A percentile compares a stretch with the other conserved stretches of the same genome.
phyloP scores from a whole-genome alignment of 1,140 invertebrate genomes.

The Drosophila grimshawi region DNA sequence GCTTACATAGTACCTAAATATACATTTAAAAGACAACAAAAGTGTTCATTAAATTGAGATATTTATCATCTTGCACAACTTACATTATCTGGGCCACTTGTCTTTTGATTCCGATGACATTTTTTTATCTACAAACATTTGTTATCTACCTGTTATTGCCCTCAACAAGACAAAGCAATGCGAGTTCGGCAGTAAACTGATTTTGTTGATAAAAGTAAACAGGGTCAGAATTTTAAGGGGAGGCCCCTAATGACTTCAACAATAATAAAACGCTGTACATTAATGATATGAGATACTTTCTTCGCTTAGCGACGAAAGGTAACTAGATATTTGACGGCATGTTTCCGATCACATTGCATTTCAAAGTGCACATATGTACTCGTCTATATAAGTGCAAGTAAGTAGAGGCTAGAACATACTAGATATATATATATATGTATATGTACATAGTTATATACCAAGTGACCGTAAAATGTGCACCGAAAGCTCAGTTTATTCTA shows the following conservation, averaged over 20 bases:
- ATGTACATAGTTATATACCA: constrained; percentile 3
- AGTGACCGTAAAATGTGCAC: constrained; percentile 20
- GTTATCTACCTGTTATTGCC: not conserved
- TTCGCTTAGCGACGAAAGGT: constrained; percentile 3
- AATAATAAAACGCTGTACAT: not conserved
- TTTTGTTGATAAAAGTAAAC: not conserved
- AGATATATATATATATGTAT: constrained; percentile 4
- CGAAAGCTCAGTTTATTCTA: constrained; percentile 28
- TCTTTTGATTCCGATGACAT: not conserved
- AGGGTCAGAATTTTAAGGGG: not conserved
- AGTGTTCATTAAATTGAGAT: too few relatives aligned
- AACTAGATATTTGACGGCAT: constrained; percentile 30
- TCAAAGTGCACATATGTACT: constrained; percentile 9
- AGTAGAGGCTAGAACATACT: constrained; percentile 22
- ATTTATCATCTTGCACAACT: too few relatives aligned
- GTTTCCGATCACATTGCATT: constrained; percentile 6
- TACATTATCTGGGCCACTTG: not conserved
- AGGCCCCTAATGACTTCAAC: not conserved
- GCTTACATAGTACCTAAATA: too few relatives aligned
- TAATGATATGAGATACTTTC: constrained; percentile 7
- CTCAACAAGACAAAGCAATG: not conserved
- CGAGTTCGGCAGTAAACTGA: not conserved
- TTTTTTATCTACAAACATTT: constrained; percentile 8
- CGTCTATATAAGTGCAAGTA: not conserved
- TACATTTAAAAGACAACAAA: too few relatives aligned